Conservation (phyloP, 1,140 invertebrate species). For the Conus ventricosus region DNA sequence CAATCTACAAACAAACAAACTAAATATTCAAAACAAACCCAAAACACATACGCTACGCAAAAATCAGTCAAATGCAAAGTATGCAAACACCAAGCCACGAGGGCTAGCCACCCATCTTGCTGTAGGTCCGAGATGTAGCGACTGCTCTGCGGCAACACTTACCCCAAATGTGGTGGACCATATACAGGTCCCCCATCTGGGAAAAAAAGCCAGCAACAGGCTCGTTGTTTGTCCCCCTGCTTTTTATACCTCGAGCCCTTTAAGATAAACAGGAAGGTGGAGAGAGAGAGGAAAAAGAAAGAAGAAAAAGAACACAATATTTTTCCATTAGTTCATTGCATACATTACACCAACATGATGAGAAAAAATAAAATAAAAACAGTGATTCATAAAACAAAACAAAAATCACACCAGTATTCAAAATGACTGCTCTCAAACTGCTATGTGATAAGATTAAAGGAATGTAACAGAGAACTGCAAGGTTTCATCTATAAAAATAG, state of each 20-base stretch:
- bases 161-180: constrained; percentile 99
- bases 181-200: constrained; percentile 95
- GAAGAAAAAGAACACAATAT: neutral
- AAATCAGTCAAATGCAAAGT: no score
- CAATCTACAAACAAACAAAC: no score
- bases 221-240: constrained; percentile 92
- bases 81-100: neutral
- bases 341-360: neutral
- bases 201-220: constrained; percentile 97
- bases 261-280: constrained; percentile 6
- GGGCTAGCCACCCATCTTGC: neutral
- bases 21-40: no score
- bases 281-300: neutral
- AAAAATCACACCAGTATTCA: neutral
- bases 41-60: no score
- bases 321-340: neutral
- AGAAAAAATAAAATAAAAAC: neutral
- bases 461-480: no score
- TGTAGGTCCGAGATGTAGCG: neutral
- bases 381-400: neutral
- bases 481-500: no score
- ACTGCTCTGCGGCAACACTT: constrained; percentile 70
- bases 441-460: no score
- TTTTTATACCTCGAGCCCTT: constrained; percentile 93
- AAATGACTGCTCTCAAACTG: no score